phyloP scores from a whole-genome alignment of 2,888 invertebrate genomes.

The Tethea ocularis region DNA sequence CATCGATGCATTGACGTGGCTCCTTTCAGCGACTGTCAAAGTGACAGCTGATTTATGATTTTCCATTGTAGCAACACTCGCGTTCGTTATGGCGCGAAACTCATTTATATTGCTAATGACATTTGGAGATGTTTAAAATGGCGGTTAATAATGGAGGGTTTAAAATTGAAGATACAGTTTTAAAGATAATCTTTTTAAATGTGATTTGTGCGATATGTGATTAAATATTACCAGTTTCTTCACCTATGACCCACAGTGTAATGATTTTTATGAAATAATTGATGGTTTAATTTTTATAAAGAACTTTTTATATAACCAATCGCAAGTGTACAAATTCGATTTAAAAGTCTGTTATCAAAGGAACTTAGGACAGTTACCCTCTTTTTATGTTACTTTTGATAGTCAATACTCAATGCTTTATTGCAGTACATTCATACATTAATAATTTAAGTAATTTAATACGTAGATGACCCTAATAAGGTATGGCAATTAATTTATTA shows the following conservation, averaged over 20 bases:
- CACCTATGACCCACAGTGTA: conserved; percentile 41
- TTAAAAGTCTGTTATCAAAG: too few species aligned
- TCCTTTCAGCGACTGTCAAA: conserved; percentile 79
- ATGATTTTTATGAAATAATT: conserved; percentile 21
- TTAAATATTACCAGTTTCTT: conserved; percentile 48
- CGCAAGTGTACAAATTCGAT: too few species aligned
- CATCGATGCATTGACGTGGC: conserved; percentile 78
- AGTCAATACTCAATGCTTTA: too few species aligned
- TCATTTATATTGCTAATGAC: conserved; percentile 79
- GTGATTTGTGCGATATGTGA: conserved; percentile 41
- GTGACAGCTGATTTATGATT: conserved; percentile 80
- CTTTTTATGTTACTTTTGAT: too few species aligned
- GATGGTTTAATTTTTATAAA: background rate
- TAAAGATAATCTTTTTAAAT: conserved; percentile 38
- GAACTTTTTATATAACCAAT: too few species aligned
- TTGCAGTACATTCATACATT: too few species aligned
- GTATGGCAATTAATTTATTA: too few species aligned
- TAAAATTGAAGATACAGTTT: conserved; percentile 49
- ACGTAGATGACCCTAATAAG: too few species aligned
- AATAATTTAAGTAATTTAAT: too few species aligned
- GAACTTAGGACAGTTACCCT: too few species aligned
- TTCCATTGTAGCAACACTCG: conserved; percentile 73
- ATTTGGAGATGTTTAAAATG: conserved; percentile 73
- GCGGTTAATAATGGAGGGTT: conserved; percentile 54
- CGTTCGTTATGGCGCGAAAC: conserved; percentile 78